These are phyloP conservation scores for Nematopogon swammerdamellus DNA, from an alignment of 2,888 invertebrate genomes.

Conservation along the genomic window DNA sequence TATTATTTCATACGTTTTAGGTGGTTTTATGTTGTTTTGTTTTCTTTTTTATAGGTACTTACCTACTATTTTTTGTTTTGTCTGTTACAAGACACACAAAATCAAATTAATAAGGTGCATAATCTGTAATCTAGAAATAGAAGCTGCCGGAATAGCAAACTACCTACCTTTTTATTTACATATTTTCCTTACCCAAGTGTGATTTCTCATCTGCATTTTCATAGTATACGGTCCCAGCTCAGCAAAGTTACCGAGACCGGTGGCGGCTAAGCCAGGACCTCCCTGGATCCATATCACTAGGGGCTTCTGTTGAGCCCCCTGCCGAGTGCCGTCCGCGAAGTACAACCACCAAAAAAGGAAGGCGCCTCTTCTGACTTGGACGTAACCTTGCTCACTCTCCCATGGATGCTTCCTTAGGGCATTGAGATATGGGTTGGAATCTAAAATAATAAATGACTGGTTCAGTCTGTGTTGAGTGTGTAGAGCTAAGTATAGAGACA, in stretches of 20 bases:
- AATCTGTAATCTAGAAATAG: no score
- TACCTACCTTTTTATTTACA: no score
- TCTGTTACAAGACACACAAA: no score
- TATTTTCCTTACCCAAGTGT: conserved; percentile 67
- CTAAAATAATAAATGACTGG: no score
- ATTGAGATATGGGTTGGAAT: conserved; percentile 26
- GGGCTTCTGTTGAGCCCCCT: conserved; percentile 57
- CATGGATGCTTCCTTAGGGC: conserved; percentile 21
- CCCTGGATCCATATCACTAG: conserved; percentile 87
- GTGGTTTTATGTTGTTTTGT: no score
- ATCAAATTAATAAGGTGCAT: no score
- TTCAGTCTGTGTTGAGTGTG: no score
- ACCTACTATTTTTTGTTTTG: no score
- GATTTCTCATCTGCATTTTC: conserved; percentile 61
- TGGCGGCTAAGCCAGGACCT: conserved; percentile 80
- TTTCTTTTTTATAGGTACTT: no score
- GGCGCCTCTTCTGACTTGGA: conserved; percentile 69
- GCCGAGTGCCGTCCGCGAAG: conserved; percentile 63
- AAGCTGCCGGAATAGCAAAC: no score
- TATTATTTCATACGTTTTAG: no score
- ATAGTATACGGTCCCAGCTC: conserved; percentile 76
- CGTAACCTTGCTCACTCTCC: conserved; percentile 65
- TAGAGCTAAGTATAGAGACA: no score
- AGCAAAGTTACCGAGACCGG: conserved; percentile 83
- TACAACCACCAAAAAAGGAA: conserved; percentile 89